Base-by-base conservation (phyloP, 2,797 vertebrate genomes). In the Pitangus sulphuratus region DNA sequence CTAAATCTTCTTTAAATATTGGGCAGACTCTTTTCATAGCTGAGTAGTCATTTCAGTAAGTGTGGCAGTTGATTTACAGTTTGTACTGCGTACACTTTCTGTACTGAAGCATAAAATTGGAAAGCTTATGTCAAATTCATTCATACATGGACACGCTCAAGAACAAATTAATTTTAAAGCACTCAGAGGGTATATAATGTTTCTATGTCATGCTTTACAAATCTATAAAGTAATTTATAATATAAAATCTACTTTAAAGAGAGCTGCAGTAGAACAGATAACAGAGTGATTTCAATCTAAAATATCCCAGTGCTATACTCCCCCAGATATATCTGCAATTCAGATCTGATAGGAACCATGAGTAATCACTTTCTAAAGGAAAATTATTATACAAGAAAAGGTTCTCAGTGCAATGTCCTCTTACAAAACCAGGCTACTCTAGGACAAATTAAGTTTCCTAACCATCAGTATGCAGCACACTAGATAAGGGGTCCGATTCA, bases 91-190 rank as follows among this genome's bases (percentile, higher is more conserved):
- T 71, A 83, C 35, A 61, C 66, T 94, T 94, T 94, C 94, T 97
- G 97, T 97, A 97, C 92, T 74, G 89, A 89, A 96, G 91, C 25
- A 75, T 96, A 96, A 98, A 97, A 97, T 92, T 93, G 96, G 97
- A 97, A 95, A 90, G 84, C 82, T 97, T 96, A 93, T 94, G 89
- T 97, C 95, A 95, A 98, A 93, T 81, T 91, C 94, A 96, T 96
- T 97, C 90, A 94, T 86, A 97, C 92, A 94, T 30, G 94, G 96
- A 94, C 87, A 88, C 7, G 44, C 91, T 97, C 89, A 97, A 97
- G 96, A 97, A 91, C 74, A 97, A 97, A 97, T 97, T 97, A 97
- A 98, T 98, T 97, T 97, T 93, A 97, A 98, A 96, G 91, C 91
- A 96, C 93, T 98, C 96, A 94, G 45, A 87, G 87, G 64, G 66